phyloP scores from a whole-genome alignment of 1,140 invertebrate genomes.

The Lasioglossum baleicum region DNA sequence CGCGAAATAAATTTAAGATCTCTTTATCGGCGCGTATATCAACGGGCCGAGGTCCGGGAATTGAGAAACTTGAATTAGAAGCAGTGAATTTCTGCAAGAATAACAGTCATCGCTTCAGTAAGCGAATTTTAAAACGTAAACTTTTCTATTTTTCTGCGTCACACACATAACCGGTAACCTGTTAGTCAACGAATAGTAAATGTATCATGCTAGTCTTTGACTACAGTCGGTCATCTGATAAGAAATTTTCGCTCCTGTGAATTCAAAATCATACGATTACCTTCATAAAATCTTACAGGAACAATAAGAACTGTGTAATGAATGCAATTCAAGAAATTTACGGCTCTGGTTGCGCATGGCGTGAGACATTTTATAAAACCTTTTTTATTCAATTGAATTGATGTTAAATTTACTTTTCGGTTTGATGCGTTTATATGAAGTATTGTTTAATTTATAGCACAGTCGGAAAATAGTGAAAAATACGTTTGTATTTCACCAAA shows the following conservation, averaged over 20 bases:
- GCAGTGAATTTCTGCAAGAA: not conserved
- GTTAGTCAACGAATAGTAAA: not conserved
- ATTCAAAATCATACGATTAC: not conserved
- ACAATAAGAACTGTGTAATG: not conserved
- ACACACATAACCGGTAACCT: not conserved
- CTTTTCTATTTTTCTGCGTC: not conserved
- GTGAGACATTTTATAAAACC: too few relatives aligned
- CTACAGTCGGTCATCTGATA: not conserved
- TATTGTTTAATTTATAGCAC: too few relatives aligned
- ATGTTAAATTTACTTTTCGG: too few relatives aligned
- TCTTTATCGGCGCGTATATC: constrained; percentile 2
- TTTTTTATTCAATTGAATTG: too few relatives aligned
- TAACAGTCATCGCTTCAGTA: too few relatives aligned
- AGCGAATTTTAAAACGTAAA: not conserved
- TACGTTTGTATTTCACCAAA: too few relatives aligned
- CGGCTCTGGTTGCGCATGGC: too few relatives aligned
- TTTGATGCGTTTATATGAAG: too few relatives aligned
- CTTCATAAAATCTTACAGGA: not conserved
- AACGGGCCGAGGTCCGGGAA: not conserved
- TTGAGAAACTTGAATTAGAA: constrained; percentile 52
- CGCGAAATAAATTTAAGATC: constrained; percentile 37
- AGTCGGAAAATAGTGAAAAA: too few relatives aligned
- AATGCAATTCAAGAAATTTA: not conserved
- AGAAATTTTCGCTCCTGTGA: not conserved
- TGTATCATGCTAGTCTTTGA: not conserved